Evolutionary conservation across 2,888 invertebrate species (phyloP), one percentile per base, ranked within the genome.

Genomic region (Tetrapedia diversipes): DNA sequence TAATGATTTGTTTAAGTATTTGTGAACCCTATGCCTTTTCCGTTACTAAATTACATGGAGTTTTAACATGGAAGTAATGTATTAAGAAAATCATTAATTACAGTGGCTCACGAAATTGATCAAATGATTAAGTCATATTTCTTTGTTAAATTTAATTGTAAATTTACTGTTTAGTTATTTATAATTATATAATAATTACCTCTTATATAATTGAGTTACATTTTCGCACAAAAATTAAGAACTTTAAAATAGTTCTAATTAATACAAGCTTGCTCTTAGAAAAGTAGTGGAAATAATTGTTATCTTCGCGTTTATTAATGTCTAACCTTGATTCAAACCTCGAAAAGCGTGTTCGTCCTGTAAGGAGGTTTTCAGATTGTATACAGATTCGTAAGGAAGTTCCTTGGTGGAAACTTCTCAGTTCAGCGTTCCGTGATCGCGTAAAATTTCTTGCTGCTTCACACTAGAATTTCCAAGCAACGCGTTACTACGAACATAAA

Each of bases 361-460:
- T 29, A 19, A 24, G 16, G 24, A 39, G 24, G 16, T 43, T 49
- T 19, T 32, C 16, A 19, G 4, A 29, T 24, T 27, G 39, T 53
- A 41, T 10, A 24, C 19, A 3, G 24, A 54, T 43, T 65, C 43
- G 19, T 14, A 24, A n/a, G 16, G 11, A 65, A 54, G 29, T 56
- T 66, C 34, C 27, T 43, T n/a, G n/a, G 7, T 22, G 43, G 24
- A 53, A 64, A 54, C 37, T 64, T 64, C n/a, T 64, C 37, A 39
- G 39, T 37, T 32, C 41, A 22, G 39, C 59, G n/a, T 0, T 16
- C 16, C 4, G 22, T 10, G 32, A 7, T 56, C 37, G 10, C 22
- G 8, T 19, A 49, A 32, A 59, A 60, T 53, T 43, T n/a, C 43
- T 16, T 19, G 32, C 24, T 22, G 43, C 29, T 68, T 61, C 24